Percentiles rank a stretch among this genome's conserved stretches.
Conservation (phyloP, 2,888 invertebrate species). For the Clistopyga incitator region DNA sequence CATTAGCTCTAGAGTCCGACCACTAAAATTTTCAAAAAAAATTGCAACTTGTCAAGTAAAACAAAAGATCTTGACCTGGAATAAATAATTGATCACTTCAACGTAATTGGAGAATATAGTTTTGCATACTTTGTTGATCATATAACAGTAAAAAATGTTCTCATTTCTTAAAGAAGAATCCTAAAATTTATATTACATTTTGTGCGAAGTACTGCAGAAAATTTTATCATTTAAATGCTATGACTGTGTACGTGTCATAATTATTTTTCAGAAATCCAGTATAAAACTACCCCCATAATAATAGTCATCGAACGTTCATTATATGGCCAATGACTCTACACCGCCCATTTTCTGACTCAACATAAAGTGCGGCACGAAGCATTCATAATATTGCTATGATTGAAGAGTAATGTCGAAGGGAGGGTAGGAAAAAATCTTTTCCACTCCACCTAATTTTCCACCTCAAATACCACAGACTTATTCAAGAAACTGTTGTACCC, state of each 20-base stretch:
- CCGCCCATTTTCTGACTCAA: background rate
- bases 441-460: slow-evolving; percentile 17
- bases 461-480: slow-evolving; percentile 15
- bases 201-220: too few species aligned
- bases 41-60: background rate
- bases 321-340: slow-evolving; percentile 4
- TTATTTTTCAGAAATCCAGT: background rate
- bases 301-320: background rate
- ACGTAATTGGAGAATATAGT: too few species aligned
- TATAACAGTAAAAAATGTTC: too few species aligned
- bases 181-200: too few species aligned
- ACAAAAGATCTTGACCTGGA: too few species aligned
- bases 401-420: background rate
- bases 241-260: too few species aligned
- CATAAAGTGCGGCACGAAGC: background rate
- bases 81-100: too few species aligned
- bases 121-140: too few species aligned
- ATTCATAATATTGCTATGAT: slow-evolving; percentile 17
- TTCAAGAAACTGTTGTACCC: slow-evolving; percentile 37
- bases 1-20: background rate
- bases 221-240: too few species aligned
- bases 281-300: background rate
- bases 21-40: too few species aligned
- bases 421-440: slow-evolving; percentile 10
- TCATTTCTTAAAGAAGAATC: too few species aligned